Percentiles rank a stretch among this genome's conserved stretches.
These are phyloP conservation scores for Brachylomia viminalis DNA, from an alignment of 2,888 invertebrate species.

Conservation along the genomic window DNA sequence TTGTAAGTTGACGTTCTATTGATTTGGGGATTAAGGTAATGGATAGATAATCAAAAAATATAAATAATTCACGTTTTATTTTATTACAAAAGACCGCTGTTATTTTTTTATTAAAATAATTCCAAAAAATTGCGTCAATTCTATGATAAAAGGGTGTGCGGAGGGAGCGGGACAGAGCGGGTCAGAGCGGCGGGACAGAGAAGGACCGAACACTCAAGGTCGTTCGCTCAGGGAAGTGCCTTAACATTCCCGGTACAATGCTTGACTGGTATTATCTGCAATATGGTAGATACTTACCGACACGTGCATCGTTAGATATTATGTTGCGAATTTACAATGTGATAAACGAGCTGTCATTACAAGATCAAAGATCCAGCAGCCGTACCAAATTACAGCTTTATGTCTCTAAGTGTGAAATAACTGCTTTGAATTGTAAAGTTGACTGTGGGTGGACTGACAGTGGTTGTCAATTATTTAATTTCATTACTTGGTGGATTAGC, in stretches of 20 bases:
- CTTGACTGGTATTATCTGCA: conserved; percentile 18
- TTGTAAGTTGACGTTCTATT: too few relatives aligned
- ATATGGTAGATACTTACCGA: neutral
- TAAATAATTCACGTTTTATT: too few relatives aligned
- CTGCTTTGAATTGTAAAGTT: conserved; percentile 36
- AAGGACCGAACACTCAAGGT: too few relatives aligned
- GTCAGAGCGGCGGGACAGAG: too few relatives aligned
- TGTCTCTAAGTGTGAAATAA: neutral
- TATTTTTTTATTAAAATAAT: too few relatives aligned
- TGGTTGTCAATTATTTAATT: conserved; percentile 38
- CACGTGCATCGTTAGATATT: conserved; percentile 19
- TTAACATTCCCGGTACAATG: conserved; percentile 21
- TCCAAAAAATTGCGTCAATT: too few relatives aligned
- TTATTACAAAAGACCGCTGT: too few relatives aligned
- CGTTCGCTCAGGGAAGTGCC: too few relatives aligned
- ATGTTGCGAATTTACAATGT: conserved; percentile 8
- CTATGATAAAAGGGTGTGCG: too few relatives aligned
- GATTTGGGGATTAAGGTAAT: too few relatives aligned
- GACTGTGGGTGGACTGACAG: neutral
- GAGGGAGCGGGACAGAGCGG: too few relatives aligned
- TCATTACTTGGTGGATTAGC: conserved; percentile 22
- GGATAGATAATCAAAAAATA: too few relatives aligned
- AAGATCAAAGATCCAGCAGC: conserved; percentile 24
- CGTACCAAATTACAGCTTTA: neutral
- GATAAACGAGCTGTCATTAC: conserved; percentile 13